Evolutionary conservation across 2,888 invertebrate species (phyloP), one percentile per base, ranked within the genome.

Genomic region (Caenorhabditis sp.): DNA sequence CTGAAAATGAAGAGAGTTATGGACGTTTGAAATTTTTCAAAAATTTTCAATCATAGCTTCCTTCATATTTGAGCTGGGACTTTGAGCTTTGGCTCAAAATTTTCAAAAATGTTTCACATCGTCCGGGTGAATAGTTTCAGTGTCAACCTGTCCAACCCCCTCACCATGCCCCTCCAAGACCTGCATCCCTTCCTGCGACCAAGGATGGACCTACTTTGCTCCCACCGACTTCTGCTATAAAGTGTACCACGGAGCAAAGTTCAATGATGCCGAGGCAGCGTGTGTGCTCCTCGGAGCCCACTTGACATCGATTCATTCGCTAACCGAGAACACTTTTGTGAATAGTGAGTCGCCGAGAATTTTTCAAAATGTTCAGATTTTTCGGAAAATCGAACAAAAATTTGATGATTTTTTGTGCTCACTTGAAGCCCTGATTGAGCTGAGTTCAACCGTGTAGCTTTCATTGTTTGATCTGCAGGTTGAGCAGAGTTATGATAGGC

Each of bases 121-220:
- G n/a, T n/a, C n/a, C n/a, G n/a, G n/a, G n/a, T n/a, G n/a, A n/a
- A n/a, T 10, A 47, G n/a, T n/a, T 47, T 7, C 47, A 47, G 84
- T 76, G 8, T 68, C 75, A 16, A 73, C 68, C 3, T 84, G 84
- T 19, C 84, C 84, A 51, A 68, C 84, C 3, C 80, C 73, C 19
- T 14, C 75, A 12, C 80, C 84, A 58, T 80, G 80, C 35, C 79
- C 84, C 4, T 49, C 63, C 14, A 80, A 80, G 41, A 61, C 19
- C 4, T 84, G 84, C 56, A 73, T 68, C 2, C 73, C 80, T 16
- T 76, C 80, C 5, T 84, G 84, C 31, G 81, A 81, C 19, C 66
- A 68, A 44, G 81, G 76, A 68, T 84, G 84, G 84, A 84, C 84
- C 14, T 84, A 84, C 19, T 84, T 81, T 47, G 49, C 69, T 0